Base-by-base conservation (phyloP, 2,797 vertebrate species). In the Enteromius unitaeniatus region DNA sequence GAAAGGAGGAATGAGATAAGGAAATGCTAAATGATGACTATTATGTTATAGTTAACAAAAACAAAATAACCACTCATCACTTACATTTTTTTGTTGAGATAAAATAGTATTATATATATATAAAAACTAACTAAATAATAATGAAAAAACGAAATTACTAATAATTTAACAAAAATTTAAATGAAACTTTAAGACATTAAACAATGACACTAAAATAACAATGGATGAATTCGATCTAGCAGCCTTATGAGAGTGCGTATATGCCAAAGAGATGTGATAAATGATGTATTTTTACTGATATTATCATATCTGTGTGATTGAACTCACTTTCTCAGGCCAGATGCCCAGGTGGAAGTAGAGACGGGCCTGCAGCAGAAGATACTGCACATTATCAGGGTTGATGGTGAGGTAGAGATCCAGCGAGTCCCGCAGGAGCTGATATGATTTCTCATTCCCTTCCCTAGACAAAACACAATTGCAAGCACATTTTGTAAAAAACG, bases 291-390 rank as follows among this genome's bases (percentile, higher is more conserved):
- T 21, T 21, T 31, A 47, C 23, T n/a, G 42, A 31, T 40, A 69
- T 77, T 40, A 42, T 67, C 6, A 68, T 3, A 49, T 72, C 45
- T 19, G 15, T 49, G 69, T 49, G 69, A 19, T 5, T 49, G 28
- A 60, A 1, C 87, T 91, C 93, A 99, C 98, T 97, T 99, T 99
- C 94, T 99, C 98, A 85, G 98, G 97, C 97, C 97, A 99, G 93
- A 99, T 99, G 86, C 98, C 98, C 91, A 99, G 92, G 89, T 99
- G 98, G 94, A 99, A 99, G 93, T 99, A 99, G 14, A 99, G 93
- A 60, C 98, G 95, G 47, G 98, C 98, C 88, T 99, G 98, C 84
- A 99, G 95, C 89, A 99, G 96, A 81, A 99, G 93, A 58, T 99
- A 97, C 93, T 99, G 97, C 87, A 99, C 97, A 3, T 99, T 98